phyloP scores from a whole-genome alignment of 2,888 invertebrate species.

The Mythimna albipuncta region DNA sequence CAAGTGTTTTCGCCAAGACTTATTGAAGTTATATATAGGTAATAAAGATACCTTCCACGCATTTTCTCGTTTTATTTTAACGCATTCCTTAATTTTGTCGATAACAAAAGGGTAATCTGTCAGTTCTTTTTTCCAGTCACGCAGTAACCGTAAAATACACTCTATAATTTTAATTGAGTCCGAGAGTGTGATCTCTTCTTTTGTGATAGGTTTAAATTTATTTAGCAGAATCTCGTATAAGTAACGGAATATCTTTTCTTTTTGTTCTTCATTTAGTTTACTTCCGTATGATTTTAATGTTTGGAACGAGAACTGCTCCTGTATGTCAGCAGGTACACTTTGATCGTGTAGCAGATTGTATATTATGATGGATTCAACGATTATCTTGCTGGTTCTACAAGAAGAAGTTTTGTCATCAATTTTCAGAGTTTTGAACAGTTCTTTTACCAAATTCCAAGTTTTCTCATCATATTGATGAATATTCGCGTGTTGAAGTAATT shows the following conservation, averaged over 20 bases:
- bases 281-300: slow-evolving; percentile 66
- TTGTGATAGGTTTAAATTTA: slow-evolving; percentile 63
- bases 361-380: slow-evolving; percentile 70
- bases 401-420: slow-evolving; percentile 66
- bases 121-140: slow-evolving; percentile 76
- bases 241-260: slow-evolving; percentile 75
- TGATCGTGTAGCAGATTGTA: slow-evolving; percentile 70
- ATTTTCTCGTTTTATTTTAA: slow-evolving; percentile 71
- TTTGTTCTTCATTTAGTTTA: slow-evolving; percentile 69
- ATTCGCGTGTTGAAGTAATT: slow-evolving; percentile 66
- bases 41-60: slow-evolving; percentile 69
- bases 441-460: slow-evolving; percentile 77
- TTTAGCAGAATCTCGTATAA: slow-evolving; percentile 66
- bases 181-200: slow-evolving; percentile 62
- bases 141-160: slow-evolving; percentile 68
- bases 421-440: slow-evolving; percentile 74
- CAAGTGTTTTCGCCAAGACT: slow-evolving; percentile 77
- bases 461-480: slow-evolving; percentile 70
- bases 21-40: slow-evolving; percentile 77
- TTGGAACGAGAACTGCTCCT: slow-evolving; percentile 70
- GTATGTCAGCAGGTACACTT: slow-evolving; percentile 70
- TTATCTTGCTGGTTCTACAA: neutral
- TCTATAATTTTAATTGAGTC: slow-evolving; percentile 57
- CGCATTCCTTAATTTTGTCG: slow-evolving; percentile 72
- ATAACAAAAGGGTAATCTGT: slow-evolving; percentile 71